Base-by-base conservation (phyloP, 2,888 invertebrate genomes). In the Orchestes rusci region DNA sequence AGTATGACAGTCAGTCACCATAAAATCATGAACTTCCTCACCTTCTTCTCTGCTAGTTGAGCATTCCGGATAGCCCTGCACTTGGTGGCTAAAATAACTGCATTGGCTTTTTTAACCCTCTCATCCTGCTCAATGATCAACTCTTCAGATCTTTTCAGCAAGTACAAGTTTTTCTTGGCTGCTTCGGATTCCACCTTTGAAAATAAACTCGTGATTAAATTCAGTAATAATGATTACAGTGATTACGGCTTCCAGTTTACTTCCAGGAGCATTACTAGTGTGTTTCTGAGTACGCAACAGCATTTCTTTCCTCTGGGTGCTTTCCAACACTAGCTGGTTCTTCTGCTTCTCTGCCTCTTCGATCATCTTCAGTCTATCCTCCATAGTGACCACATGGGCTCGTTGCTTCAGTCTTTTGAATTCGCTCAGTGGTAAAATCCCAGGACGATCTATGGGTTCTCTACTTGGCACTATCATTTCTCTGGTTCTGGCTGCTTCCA, bases 61-160 rank as follows among this genome's bases (percentile, higher is more conserved):
- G 87, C 88, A 63, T 89, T 86, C 13, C 90, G 71, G 34, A 91
- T 85, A 0, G 88, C 85, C 59, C 86, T 80, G 55, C 89, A 90
- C 65, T 91, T 90, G 15, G 86, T 84, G 12, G 84, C 84, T 8
- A 90, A 68, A 56, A 91, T 86, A 50, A 90, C 73, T 45, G 80
- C 77, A 66, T 88, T 90, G 50, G 85, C 84, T 16, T 70, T 74
- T 66, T 80, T 84, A 55, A 74, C 81, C 72, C 75, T 79, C 61
- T 73, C 84, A 59, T 73, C 79, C 58, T 78, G 73, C 53, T 78
- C 77, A 44, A 74, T 68, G 39, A 70, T 66, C 30, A 77, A 56
- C 48, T 74, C 70, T 35, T 69, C 61, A 1, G 77, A 76, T 50
- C 76, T 64, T 45, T 72, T 67, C 3, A 77, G 58, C 1, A 76